Evolutionary conservation across 2,888 invertebrate species (phyloP), one percentile per base, ranked within the genome.

Genomic region (Amphiduros pacificus): DNA sequence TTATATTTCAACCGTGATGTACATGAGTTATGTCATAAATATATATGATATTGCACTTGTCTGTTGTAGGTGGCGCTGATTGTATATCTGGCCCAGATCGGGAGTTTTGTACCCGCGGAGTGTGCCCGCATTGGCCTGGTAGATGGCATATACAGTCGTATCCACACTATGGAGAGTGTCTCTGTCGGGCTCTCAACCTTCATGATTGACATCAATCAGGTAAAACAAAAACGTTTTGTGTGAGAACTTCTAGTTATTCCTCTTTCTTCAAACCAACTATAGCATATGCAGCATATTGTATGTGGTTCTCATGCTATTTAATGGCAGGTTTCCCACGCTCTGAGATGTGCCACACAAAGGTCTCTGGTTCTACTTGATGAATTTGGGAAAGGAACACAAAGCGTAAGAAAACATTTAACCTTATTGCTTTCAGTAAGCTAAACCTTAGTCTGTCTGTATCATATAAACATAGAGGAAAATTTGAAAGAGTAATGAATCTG

Each of bases 311-410:
- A 44, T 44, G 22, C 22, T 11, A 4, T 41, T 26, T 22, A 31
- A 44, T 29, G 77, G 48, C 73, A 92, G 92, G 88, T 92, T 85
- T 86, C 91, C 1, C 83, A 88, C 22, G 90, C 91, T 2, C 80
- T 92, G 1, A 85, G 87, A 69, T 87, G 87, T 69, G 87, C 89
- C 0, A 87, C 87, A 0, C 78, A 85, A 0, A 83, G 85, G 65
- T 91, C 93, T 0, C 82, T 96, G 2, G 85, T 95, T 0, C 84
- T 95, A 31, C 85, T 94, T 40, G 95, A 96, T 82, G 94, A 94
- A 84, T 93, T 94, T 84, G 94, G 94, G 2, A 89, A 90, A 79
- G 92, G 93, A 63, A 94, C 94, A 1, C 53, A 66, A 22, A 29
- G 56, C 26, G 70, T 65, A 36, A 50, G 65, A 44, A 52, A n/a